phyloP scores from a whole-genome alignment of 35 echinoderm and acorn worm genomes.

The Holothuria glaberrima region DNA sequence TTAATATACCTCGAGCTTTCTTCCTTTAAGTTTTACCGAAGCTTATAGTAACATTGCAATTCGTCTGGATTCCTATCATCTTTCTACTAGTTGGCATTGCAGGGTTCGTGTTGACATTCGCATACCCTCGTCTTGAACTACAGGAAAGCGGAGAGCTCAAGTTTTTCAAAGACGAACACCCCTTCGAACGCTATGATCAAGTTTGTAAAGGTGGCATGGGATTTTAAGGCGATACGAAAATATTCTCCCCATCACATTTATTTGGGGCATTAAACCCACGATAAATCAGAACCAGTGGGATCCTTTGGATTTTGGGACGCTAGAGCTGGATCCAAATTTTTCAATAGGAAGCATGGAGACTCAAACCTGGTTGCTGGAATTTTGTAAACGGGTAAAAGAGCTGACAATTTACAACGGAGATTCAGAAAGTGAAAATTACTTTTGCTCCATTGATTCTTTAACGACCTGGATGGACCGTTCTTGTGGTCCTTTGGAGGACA shows the following conservation, averaged over 20 bases:
- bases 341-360: background rate
- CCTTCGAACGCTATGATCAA: slow-evolving; percentile 23
- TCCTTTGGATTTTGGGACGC: background rate
- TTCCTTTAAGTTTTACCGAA: background rate
- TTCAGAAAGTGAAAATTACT: background rate
- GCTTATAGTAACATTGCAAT: background rate
- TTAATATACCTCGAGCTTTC: background rate
- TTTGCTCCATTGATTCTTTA: slow-evolving; percentile 74
- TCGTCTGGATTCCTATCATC: slow-evolving; percentile 1
- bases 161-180: background rate
- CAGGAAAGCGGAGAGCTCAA: slow-evolving; percentile 7
- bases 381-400: slow-evolving; percentile 64
- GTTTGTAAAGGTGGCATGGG: background rate
- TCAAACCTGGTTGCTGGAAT: slow-evolving; percentile 69
- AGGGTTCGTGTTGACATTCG: slow-evolving; percentile 12
- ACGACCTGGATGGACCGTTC: slow-evolving; percentile 13
- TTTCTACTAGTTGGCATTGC: slow-evolving; percentile 13
- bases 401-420: slow-evolving; percentile 46
- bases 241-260: background rate
- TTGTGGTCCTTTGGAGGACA: background rate
- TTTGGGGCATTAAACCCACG: slow-evolving; percentile 27
- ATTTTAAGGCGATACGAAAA: background rate
- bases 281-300: slow-evolving; percentile 30
- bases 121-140: slow-evolving; percentile 1
- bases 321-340: slow-evolving; percentile 39